Evolutionary conservation across 2,797 vertebrate species (phyloP), one percentile per base, ranked within the genome.

Genomic region (Sciurus carolinensis): DNA sequence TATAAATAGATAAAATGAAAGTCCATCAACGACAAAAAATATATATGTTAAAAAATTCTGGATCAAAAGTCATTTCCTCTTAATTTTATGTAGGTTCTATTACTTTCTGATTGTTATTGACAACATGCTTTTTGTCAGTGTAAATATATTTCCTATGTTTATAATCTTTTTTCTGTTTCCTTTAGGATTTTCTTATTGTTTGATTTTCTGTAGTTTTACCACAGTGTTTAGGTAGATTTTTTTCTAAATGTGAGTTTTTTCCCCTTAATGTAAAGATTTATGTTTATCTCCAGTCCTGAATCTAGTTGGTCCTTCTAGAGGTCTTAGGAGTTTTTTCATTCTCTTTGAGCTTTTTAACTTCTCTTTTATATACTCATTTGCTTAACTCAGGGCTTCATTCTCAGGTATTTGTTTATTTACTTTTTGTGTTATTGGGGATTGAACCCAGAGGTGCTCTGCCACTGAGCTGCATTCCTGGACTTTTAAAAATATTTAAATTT

Each of bases 111-210:
- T 75, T 87, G 13, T 36, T 81, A 52, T 7, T 75, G 47, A 33
- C 18, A 80, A 26, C n/a, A 71, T 77, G 71, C 0, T 30, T 67
- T 95, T 52, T 62, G 50, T 76, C 30, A 88, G 50, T 88, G 33
- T 87, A 71, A 62, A 59, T 52, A 77, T 24, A 50, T 42, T 87
- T 87, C 26, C 36, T n/a, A 67, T 67, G 36, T 76, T 76, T 26
- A 76, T 72, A 73, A 76, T 26, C 42, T 33, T 30, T 90, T 79
- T 26, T 92, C 28, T 71, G 33, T 69, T 95, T 92, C 59, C 22
- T 76, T 76, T 52, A 82, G 59, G 8, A 52, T 39, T 76, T 87
- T 52, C 39, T 62, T 36, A 26, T n/a, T 44, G 52, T 67, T 91
- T 36, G 24, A 39, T 59, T 91, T 82, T 91, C n/a, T 64, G 50